Conservation (phyloP, 2,797 vertebrate species). For the Capromys pilorides region DNA sequence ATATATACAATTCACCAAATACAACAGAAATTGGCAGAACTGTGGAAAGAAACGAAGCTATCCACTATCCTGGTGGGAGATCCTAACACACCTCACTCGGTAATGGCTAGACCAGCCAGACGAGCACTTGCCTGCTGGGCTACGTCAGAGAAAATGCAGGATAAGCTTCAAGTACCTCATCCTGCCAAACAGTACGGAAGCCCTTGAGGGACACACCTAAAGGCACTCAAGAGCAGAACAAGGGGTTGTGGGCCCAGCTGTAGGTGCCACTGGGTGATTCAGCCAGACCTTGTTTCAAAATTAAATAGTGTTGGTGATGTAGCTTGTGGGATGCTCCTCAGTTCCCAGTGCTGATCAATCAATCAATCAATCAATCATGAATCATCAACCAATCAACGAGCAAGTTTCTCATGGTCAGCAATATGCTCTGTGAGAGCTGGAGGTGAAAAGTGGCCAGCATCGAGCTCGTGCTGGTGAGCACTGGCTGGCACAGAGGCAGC, state of each 20-base stretch:
- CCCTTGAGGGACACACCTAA: background rate
- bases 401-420: background rate
- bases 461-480: background rate
- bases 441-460: background rate
- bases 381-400: background rate
- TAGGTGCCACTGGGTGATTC: background rate
- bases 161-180: background rate
- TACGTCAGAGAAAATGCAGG: background rate
- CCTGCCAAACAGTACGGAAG: background rate
- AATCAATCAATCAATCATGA: too few species aligned
- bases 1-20: background rate
- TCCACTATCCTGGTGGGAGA: background rate
- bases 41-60: background rate
- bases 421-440: fast-evolving
- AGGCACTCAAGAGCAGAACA: too few species aligned
- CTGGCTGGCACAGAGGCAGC: background rate
- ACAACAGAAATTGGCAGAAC: background rate
- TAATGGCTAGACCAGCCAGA: background rate
- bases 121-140: background rate
- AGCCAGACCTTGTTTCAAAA: background rate
- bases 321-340: background rate
- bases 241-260: background rate
- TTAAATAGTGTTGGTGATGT: background rate
- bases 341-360: background rate
- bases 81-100: background rate